Base-by-base conservation (phyloP, 2,888 invertebrate species). In the Euplagia quadripunctaria region DNA sequence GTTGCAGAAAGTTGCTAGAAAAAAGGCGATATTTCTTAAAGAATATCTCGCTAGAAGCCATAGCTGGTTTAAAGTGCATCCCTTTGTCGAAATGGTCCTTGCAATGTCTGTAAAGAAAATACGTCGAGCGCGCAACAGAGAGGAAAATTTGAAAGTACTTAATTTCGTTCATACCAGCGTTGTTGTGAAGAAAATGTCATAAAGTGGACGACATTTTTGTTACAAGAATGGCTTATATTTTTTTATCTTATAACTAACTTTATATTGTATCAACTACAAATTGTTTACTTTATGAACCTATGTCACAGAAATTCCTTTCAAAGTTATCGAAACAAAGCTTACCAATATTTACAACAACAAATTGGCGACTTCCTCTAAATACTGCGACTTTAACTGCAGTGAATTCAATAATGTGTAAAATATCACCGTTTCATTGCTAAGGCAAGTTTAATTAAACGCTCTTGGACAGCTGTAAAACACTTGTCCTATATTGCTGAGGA, bases 1-100 rank as follows among this genome's bases (percentile, higher is more conserved):
- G 31, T 61, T 6, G 31, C 31, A 61, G 61, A 31, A 20, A 20
- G 12, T 61, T 31, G 1, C 31, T 31, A 3, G 7, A 31, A 41
- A 41, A 43, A 17, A 41, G 16, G 41, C 14, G 51, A 51, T 51
- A 51, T 31, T 66, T 66, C 41, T 82, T 79, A 83, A 85, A 87
- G 85, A 87, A 79, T 88, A 83, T 82, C 84, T 87, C 79, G 64
- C 71, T 31, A 79, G 76, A 79, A 73, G 71, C 73, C 66, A 77
- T 73, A 75, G 78, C 79, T 78, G 83, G 82, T 85, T 86, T 86
- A 88, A 67, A 90, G 87, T 89, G 89, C 88, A 90, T 89, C 89
- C 83, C 86, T 82, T 73, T 84, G 88, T 87, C 82, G 82, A 82
- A 86, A 87, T 84, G 84, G 84, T 84, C 82, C 83, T 82, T 84